These are phyloP conservation scores for Troides aeacus DNA, from an alignment of 2,888 invertebrate species.

Conservation along the genomic window DNA sequence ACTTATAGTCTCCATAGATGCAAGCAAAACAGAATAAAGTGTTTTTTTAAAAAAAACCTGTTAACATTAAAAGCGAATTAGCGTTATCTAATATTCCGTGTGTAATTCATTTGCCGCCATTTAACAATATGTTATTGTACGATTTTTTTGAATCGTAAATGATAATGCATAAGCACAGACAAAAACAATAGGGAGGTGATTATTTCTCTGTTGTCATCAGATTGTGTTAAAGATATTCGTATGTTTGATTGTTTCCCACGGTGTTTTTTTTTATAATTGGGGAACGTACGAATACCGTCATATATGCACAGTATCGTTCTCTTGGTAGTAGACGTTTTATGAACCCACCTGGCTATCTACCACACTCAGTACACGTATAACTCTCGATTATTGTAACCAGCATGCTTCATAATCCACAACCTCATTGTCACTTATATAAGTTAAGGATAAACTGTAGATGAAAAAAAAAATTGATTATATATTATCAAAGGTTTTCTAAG, in stretches of 20 bases:
- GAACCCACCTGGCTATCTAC: too few species aligned
- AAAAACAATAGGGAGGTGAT: slow-evolving; percentile 41
- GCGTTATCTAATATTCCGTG: neutral
- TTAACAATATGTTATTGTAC: slow-evolving; percentile 49
- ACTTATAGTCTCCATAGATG: too few species aligned
- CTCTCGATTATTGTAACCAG: too few species aligned
- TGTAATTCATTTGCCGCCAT: slow-evolving; percentile 18
- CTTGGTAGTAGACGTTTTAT: too few species aligned
- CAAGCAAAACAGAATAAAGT: neutral
- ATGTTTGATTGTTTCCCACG: slow-evolving; percentile 34
- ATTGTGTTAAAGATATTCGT: slow-evolving; percentile 30
- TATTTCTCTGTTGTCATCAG: slow-evolving; percentile 37
- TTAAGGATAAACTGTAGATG: too few species aligned
- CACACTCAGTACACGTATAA: too few species aligned
- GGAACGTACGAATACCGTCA: neutral
- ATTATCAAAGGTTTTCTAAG: too few species aligned
- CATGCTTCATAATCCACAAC: too few species aligned
- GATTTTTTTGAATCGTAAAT: slow-evolving; percentile 37
- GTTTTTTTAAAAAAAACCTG: neutral
- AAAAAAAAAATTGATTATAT: too few species aligned
- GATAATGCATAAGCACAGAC: slow-evolving; percentile 32
- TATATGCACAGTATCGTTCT: too few species aligned
- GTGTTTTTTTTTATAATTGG: slow-evolving; percentile 19
- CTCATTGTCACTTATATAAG: too few species aligned
- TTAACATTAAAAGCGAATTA: neutral